Evolutionary conservation across 2,888 invertebrate species (phyloP), one percentile per base, ranked within the genome.

Genomic region (Hypomecis punctinalis): DNA sequence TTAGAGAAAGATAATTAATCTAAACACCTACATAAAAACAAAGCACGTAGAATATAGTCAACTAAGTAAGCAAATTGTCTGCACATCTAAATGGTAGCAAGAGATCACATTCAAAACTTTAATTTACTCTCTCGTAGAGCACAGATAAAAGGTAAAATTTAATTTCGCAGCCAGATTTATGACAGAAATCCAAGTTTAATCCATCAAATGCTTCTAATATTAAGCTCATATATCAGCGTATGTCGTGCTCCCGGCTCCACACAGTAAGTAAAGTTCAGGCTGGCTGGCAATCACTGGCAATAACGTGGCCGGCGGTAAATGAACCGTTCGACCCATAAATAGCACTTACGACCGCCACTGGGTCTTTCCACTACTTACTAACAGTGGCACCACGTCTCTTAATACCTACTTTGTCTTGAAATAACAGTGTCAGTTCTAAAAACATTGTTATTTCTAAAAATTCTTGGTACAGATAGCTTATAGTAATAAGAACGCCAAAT

Each of bases 301-400:
- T 88, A 85, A 84, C 87, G 81, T 83, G 82, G 83, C 83, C 82
- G 82, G 74, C 80, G 78, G 81, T 81, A 84, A 89, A 86, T 85
- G 84, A 87, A 83, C 85, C 85, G 83, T 83, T 77, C 72, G 72
- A 66, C 76, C 81, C 82, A 83, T 89, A 88, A 90, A 88, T 85
- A 89, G 81, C 80, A 79, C 82, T 85, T 84, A 85, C 84, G 83
- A 80, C 79, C 79, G 79, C 77, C 77, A 76, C 79, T 72, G 68
- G 58, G 78, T 79, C 82, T 76, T 75, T 79, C 73, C 73, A 77
- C 76, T 75, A 73, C 76, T 75, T 70, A 71, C 77, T 72, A 63
- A 71, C 47, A 56, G 56, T n/a, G 33, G 39, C 47, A 47, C 36
- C 61, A 61, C 72, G 33, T 65, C 52, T 39, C 72, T 70, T 70